Percentiles rank a stretch among this genome's conserved stretches.
Conservation (phyloP, 1,140 invertebrate genomes). For the Mizuhopecten yessoensis region DNA sequence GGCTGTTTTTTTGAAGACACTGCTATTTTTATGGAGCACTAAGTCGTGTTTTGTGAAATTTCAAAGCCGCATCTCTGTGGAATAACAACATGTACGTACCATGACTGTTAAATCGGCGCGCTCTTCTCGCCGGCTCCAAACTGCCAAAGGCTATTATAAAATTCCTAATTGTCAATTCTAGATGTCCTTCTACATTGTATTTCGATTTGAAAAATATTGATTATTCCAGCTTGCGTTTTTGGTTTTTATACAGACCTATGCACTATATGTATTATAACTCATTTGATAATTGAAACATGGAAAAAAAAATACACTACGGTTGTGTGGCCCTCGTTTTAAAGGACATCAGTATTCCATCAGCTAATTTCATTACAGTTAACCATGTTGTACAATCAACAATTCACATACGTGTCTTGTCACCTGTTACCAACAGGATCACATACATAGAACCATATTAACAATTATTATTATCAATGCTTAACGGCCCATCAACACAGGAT, state of each 20-base stretch:
- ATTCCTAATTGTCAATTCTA: constrained; percentile 5
- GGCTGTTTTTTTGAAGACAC: no score
- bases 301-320: not conserved
- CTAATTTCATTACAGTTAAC: constrained; percentile 22
- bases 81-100: no score
- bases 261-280: not conserved
- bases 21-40: no score
- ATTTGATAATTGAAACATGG: constrained; percentile 18
- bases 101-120: no score
- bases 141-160: not conserved
- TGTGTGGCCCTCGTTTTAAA: not conserved
- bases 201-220: not conserved
- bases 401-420: not conserved
- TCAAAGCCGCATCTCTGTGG: no score
- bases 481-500: no score
- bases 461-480: no score
- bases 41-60: no score
- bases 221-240: not conserved
- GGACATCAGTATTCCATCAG: not conserved
- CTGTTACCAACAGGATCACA: no score
- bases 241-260: not conserved
- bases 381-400: not conserved
- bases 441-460: no score
- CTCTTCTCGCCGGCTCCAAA: not conserved
- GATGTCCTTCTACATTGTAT: not conserved